phyloP scores from a whole-genome alignment of 2,888 invertebrate genomes.

The Conops quadrifasciatus region DNA sequence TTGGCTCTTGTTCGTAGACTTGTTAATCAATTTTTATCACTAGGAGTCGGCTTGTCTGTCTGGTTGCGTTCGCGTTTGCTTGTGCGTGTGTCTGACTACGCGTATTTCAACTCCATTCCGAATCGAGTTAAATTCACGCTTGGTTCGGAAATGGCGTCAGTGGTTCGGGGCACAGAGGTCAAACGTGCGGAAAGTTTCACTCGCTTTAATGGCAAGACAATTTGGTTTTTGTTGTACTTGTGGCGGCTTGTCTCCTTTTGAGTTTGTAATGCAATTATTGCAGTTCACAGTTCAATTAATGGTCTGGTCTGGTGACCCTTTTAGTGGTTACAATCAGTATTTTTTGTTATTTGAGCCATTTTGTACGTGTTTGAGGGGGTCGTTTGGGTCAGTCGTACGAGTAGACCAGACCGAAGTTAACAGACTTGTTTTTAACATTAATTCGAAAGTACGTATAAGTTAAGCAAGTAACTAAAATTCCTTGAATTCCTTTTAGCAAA shows the following conservation, averaged over 20 bases:
- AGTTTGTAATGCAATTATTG: neutral
- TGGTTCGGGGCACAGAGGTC: too few species aligned
- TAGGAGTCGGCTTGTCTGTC: neutral
- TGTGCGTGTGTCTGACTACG: conserved; percentile 9
- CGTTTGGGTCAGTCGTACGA: too few species aligned
- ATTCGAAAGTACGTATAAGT: too few species aligned
- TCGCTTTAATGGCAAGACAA: neutral
- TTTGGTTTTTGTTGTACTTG: too few species aligned
- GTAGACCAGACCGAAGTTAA: too few species aligned
- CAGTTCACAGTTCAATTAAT: conserved; percentile 10
- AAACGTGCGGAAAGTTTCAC: neutral
- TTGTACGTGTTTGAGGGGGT: too few species aligned
- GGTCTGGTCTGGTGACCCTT: conserved; percentile 3
- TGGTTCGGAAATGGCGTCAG: neutral
- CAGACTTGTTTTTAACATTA: too few species aligned
- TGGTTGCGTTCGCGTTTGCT: neutral
- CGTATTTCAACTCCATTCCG: conserved; percentile 27
- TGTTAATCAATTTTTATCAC: neutral
- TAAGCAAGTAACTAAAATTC: too few species aligned
- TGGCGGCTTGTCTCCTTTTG: too few species aligned
- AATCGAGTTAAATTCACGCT: conserved; percentile 15
- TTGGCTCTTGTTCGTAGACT: too few species aligned
- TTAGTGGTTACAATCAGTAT: conserved; percentile 2
- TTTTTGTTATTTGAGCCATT: too few species aligned
- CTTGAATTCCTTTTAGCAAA: conserved; percentile 41